phyloP scores from a whole-genome alignment of 2,888 invertebrate genomes.

The Ophion costatus region DNA sequence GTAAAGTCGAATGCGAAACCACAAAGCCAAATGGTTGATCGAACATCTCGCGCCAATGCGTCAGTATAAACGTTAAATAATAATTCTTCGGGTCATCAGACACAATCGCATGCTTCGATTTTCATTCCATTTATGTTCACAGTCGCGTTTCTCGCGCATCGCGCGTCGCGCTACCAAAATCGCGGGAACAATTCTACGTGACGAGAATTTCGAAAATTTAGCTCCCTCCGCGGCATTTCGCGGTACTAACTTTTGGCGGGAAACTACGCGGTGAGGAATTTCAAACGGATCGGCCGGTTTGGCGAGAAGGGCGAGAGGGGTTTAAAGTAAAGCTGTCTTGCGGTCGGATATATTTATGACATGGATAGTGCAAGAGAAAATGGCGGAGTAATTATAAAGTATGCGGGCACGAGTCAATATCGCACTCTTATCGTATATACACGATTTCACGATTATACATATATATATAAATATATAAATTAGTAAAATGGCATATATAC shows the following conservation, averaged over 20 bases:
- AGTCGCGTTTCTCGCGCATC: neutral
- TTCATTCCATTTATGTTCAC: neutral
- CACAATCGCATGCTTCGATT: neutral
- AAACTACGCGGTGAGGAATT: conserved; percentile 24
- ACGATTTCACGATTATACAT: conserved; percentile 61
- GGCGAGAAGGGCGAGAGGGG: neutral
- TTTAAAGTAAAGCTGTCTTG: neutral
- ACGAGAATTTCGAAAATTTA: conserved; percentile 47
- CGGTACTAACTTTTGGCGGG: conserved; percentile 54
- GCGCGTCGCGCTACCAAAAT: neutral
- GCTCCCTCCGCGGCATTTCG: conserved; percentile 38
- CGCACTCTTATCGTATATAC: conserved; percentile 42
- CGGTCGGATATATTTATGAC: neutral
- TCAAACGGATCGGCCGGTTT: neutral
- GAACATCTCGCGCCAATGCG: neutral
- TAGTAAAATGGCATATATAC: neutral
- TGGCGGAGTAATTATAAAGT: conserved; percentile 80
- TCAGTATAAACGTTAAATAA: neutral
- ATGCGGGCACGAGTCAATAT: conserved; percentile 71
- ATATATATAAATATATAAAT: conserved; percentile 60
- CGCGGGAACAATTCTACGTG: conserved; percentile 71
- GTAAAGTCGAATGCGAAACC: neutral
- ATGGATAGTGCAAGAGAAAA: conserved; percentile 71
- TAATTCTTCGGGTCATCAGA: neutral
- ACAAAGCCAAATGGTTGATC: neutral